These are phyloP conservation scores for Cygnus atratus DNA, from an alignment of 2,113 vertebrate genomes.

Conservation along the genomic window DNA sequence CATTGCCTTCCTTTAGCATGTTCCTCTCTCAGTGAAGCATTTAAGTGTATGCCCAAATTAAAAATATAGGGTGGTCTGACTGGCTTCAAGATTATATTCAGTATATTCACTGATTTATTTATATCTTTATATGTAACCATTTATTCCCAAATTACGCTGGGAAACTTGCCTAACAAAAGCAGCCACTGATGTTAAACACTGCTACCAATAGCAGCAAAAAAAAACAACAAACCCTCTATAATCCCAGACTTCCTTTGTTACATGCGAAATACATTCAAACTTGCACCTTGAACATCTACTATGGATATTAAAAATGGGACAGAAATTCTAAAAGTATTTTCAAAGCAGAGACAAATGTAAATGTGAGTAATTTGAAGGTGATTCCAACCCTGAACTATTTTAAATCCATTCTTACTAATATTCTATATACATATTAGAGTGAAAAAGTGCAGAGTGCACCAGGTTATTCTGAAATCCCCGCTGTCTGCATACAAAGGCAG, in stretches of 20 bases:
- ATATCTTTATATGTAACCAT: not conserved
- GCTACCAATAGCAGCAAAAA: not conserved
- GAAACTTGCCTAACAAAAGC: not conserved
- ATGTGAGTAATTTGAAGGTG: not conserved
- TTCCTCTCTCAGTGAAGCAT: not conserved
- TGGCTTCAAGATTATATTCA: not conserved
- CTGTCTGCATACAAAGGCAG: conserved; percentile 39
- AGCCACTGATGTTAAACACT: not conserved
- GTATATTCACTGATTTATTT: not conserved
- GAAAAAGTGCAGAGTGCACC: not conserved
- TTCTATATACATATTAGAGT: not conserved
- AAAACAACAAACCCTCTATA: not conserved
- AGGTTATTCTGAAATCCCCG: conserved; percentile 59
- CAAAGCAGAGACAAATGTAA: not conserved
- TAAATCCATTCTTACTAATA: not conserved
- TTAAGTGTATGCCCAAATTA: not conserved
- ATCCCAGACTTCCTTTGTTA: not conserved
- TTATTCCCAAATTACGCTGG: not conserved
- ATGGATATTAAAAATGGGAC: not conserved
- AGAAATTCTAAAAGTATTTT: not conserved
- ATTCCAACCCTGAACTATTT: not conserved
- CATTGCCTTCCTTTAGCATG: not conserved
- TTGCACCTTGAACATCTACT: not conserved
- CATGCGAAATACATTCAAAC: not conserved
- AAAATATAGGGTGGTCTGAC: not conserved